Conservation (phyloP, 1,140 invertebrate species). For the Pseudoatta argentina region DNA sequence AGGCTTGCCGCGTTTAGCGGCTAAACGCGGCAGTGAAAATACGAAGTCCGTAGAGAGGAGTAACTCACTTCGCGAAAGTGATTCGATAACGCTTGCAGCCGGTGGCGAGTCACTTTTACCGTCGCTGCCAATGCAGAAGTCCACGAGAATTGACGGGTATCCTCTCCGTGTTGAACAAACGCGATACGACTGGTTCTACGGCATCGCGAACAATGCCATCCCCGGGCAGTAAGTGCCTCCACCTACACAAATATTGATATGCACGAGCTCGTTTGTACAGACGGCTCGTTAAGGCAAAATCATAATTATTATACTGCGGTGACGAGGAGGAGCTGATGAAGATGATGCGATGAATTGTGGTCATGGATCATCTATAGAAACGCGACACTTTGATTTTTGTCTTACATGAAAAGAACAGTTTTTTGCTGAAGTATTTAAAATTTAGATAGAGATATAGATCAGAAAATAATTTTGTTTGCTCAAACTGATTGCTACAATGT, state of each 20-base stretch:
- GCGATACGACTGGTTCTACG: slow-evolving; percentile 29
- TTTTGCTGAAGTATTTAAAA: too few relatives aligned
- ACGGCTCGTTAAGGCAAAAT: slow-evolving; percentile 66
- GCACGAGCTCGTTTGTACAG: slow-evolving; percentile 63
- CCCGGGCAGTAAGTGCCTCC: slow-evolving; percentile 64
- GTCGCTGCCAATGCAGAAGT: slow-evolving; percentile 49
- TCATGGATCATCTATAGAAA: neutral
- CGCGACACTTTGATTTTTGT: neutral
- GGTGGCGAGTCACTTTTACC: slow-evolving; percentile 48
- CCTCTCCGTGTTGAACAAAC: slow-evolving; percentile 46
- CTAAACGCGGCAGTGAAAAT: slow-evolving; percentile 52
- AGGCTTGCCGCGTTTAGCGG: slow-evolving; percentile 12
- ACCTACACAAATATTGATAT: slow-evolving; percentile 76
- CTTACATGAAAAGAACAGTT: too few relatives aligned
- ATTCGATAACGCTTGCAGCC: slow-evolving; percentile 48
- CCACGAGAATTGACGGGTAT: slow-evolving; percentile 50
- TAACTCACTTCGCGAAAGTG: slow-evolving; percentile 52
- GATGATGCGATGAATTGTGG: slow-evolving; percentile 5
- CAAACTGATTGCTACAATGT: too few relatives aligned
- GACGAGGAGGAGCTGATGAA: slow-evolving; percentile 18
- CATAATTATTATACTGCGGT: slow-evolving; percentile 38
- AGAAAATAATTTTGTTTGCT: too few relatives aligned
- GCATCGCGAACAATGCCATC: slow-evolving; percentile 62
- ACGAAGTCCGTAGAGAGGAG: slow-evolving; percentile 33
- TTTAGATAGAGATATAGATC: too few relatives aligned